These are phyloP conservation scores for Nymphalis polychloros DNA, from an alignment of 2,888 invertebrate genomes.

Conservation along the genomic window DNA sequence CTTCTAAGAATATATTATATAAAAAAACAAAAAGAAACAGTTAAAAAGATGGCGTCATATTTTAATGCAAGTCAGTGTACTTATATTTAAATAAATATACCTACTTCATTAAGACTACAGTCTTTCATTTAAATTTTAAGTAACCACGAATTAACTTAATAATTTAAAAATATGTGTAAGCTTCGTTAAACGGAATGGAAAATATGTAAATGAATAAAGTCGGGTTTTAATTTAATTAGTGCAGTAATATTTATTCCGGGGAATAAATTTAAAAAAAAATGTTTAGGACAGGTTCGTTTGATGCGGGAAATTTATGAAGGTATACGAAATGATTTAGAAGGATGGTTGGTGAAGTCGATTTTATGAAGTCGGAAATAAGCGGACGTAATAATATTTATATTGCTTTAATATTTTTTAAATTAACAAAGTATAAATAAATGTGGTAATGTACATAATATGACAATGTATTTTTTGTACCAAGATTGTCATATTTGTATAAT, in stretches of 20 bases:
- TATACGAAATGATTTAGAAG: slow-evolving; percentile 6
- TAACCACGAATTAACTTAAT: neutral
- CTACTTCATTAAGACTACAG: slow-evolving; percentile 1
- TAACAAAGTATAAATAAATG: no score
- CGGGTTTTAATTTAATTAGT: slow-evolving; percentile 15
- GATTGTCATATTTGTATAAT: no score
- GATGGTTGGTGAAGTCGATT: neutral
- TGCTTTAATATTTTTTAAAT: no score
- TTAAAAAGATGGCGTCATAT: neutral
- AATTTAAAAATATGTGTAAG: slow-evolving; percentile 13
- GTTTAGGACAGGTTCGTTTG: slow-evolving; percentile 10
- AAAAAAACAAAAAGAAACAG: no score
- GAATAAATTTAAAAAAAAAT: slow-evolving; percentile 2
- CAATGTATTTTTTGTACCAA: no score
- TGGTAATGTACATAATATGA: no score
- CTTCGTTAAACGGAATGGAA: slow-evolving; percentile 10
- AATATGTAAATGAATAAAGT: slow-evolving; percentile 19
- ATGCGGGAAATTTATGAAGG: neutral
- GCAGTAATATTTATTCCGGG: neutral
- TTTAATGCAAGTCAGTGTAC: neutral
- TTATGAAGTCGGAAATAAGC: neutral
- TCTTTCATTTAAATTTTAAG: neutral
- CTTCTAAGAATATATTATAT: no score
- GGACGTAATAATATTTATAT: neutral
- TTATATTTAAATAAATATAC: slow-evolving; percentile 13